Percentiles rank a stretch among this genome's conserved stretches.
Conservation (phyloP, 2,113 vertebrate species). For the Rhombomys opimus region DNA sequence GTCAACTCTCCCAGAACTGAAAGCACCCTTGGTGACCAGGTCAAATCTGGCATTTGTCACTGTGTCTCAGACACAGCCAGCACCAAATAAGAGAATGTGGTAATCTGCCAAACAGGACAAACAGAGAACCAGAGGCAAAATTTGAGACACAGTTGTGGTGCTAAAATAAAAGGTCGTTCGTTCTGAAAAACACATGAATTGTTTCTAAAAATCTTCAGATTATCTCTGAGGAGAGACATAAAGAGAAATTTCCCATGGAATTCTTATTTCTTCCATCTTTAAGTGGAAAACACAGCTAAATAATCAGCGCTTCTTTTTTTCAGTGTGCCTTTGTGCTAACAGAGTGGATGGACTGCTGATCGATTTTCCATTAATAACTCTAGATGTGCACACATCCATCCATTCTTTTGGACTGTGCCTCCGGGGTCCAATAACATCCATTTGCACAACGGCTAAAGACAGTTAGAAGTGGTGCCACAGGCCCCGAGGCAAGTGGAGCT, state of each 20-base stretch:
- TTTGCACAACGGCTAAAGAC: background rate
- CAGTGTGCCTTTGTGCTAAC: background rate
- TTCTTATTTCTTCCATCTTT: constrained; percentile 35
- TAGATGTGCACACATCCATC: background rate
- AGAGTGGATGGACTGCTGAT: background rate
- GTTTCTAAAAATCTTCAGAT: constrained; percentile 5
- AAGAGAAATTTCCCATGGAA: background rate
- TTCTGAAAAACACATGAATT: background rate
- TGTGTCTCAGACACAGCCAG: background rate
- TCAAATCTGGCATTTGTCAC: background rate
- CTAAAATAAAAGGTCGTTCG: constrained; percentile 23
- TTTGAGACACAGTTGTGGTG: background rate
- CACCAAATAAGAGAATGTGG: background rate
- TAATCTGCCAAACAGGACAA: background rate
- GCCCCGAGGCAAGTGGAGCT: background rate
- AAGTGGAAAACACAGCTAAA: constrained; percentile 36
- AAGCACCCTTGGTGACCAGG: background rate
- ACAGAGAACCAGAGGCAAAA: background rate
- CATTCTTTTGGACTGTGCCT: background rate
- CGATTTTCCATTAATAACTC: constrained; percentile 42
- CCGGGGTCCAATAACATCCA: background rate
- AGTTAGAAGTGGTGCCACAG: background rate
- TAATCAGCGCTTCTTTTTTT: background rate
- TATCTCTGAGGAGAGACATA: background rate
- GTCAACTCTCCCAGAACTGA: background rate